Base-by-base conservation (phyloP, 2,113 vertebrate genomes). In the Cariama cristata region DNA sequence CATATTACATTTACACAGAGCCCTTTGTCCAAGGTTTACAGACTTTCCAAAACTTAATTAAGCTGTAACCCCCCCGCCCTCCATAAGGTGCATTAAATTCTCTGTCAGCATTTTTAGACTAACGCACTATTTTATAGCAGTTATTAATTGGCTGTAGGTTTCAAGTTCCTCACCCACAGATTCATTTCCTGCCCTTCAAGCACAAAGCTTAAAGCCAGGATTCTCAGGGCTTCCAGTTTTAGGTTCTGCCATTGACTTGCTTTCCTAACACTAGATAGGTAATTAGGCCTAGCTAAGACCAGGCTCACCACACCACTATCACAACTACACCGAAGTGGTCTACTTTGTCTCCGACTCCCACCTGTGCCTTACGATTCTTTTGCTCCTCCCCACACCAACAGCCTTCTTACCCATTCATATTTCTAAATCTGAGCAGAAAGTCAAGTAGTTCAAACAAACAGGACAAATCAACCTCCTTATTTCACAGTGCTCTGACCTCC, bases 1-100 rank as follows among this genome's bases (percentile, higher is more conserved):
- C 50, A 73, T 35, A 75, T 62, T 56, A 24, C 95, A 90, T 83
- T 64, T 71, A 87, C 40, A 62, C 56, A 89, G 81, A 91, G 66
- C 72, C 74, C 88, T 94, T 52, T 79, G 74, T 76, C 63, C 86
- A 83, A 87, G 71, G 86, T 95, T 90, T 89, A 88, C 67, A 93
- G 45, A 62, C 74, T 80, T 93, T 74, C 84, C 77, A 55, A 80
- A 92, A 81, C 67, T 85, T 96, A 94, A 97, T 96, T 95, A 96
- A 91, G 88, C 35, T 79, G 67, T 76, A 64, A 82, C 80, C 69
- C 55, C 33, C 35, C 23, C 18, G 14, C 88, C 96, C 88, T 93
- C 86, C 50, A 24, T 21, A 50, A 95, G 83, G 86, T 59, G 33
- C 82, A 84, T 63, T 84, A 52, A 74, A 69, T 52, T 64, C 86